Evolutionary conservation across 1,140 invertebrate species (phyloP).

Genomic region (Nebria ingens): DNA sequence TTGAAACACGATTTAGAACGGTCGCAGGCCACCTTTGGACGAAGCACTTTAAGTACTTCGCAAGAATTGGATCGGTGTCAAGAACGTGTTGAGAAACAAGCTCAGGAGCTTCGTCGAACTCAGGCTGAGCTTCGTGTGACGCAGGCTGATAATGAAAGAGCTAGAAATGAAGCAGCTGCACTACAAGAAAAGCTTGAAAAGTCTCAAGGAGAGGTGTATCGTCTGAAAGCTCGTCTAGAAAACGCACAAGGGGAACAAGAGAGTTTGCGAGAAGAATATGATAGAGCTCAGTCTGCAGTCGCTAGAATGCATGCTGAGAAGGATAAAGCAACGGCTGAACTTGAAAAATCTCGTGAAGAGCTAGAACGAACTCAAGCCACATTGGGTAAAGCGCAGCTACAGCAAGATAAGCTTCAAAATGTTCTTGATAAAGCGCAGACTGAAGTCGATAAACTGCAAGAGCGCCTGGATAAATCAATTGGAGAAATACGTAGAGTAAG

Average conservation of each 20-base stretch:
- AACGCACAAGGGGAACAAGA: constrained; percentile 91
- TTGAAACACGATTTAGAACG: constrained; percentile 75
- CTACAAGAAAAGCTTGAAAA: constrained; percentile 88
- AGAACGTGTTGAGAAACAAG: constrained; percentile 75
- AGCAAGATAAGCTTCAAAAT: constrained; percentile 83
- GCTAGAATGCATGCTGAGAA: constrained; percentile 76
- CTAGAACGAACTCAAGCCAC: constrained; percentile 80
- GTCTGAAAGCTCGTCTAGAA: constrained; percentile 84
- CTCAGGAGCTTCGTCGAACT: constrained; percentile 72
- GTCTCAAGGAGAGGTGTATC: constrained; percentile 88
- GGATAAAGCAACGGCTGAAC: constrained; percentile 71
- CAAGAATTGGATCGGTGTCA: constrained; percentile 75
- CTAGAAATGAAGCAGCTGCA: constrained; percentile 67
- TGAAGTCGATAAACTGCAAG: constrained; percentile 82
- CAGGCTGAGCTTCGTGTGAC: constrained; percentile 78
- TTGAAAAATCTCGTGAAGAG: constrained; percentile 85
- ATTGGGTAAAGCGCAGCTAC: constrained; percentile 77
- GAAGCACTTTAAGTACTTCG: constrained; percentile 59
- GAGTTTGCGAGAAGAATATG: constrained; percentile 82
- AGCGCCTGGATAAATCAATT: constrained; percentile 69
- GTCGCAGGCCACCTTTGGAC: constrained; percentile 58
- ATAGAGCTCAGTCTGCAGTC: constrained; percentile 61
- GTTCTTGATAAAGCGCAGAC: constrained; percentile 79
- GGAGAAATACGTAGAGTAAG: constrained; percentile 69
- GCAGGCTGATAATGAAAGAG: constrained; percentile 76